Base-by-base conservation (phyloP, 64 coral and sea anemone species). In the Dendrophyllia cribrosa region DNA sequence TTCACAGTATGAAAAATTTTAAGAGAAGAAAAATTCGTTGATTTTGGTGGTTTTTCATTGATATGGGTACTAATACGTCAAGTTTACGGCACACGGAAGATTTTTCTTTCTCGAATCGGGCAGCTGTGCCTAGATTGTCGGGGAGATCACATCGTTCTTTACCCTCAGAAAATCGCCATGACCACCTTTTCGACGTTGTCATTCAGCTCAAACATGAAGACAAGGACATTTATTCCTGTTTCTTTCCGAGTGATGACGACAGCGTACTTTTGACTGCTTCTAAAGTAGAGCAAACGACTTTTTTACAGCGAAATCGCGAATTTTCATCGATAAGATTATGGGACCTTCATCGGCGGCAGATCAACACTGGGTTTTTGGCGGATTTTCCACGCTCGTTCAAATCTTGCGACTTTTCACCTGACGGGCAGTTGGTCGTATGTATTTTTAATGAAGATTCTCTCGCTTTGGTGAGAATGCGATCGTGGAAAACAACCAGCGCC, bases 151-250 rank as follows among this genome's bases (percentile, higher is more conserved):
- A 97, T 66, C 92, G 95, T 20, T 93, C 95, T 22, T 78, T 97
- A 4, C 75, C 88, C 4, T 49, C 77, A 5, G 78, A 86, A 65
- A 90, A 91, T 77, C 87, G 88, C 52, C 88, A 91, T 72, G 87
- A 94, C 34, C 88, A 89, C 13, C 53, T 94, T 21, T 97, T 93
- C 77, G 95, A 97, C 15, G 92, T 97, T 43, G 92, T 97, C 12
- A 97, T 97, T 88, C 95, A 97, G 15, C 71, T 97, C 22, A 97
- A 97, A 88, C 95, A 97, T 49, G 95, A 97, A 87, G 95, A 97
- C 81, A 97, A 97, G 78, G 95, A 97, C 60, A 97, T 97, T 69
- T 97, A 97, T 64, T 89, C 92, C 13, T 97, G 95, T 81, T 97
- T 89, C 80, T 97, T 97, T 66, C 95, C 95, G 0, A 97, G 95